Percentiles rank a stretch among this genome's conserved stretches.
Evolutionary conservation across 2,888 invertebrate genomes (phyloP).

Genomic region (Scaptomyza parva): DNA sequence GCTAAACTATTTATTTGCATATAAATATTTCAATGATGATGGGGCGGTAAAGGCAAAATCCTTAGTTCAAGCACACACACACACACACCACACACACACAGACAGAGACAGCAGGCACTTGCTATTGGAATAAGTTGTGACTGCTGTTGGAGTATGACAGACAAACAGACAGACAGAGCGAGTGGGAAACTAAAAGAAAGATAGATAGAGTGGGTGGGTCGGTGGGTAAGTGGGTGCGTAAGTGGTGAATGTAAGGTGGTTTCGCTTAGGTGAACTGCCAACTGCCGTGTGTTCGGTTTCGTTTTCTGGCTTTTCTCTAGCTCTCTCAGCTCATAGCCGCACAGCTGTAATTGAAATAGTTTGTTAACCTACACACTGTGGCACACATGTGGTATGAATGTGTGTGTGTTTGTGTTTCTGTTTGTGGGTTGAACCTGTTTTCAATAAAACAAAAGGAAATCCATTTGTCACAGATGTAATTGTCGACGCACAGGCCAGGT

Average conservation of each 20-base stretch:
- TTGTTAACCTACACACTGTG: conserved; percentile 48
- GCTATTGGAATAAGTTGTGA: conserved; percentile 42
- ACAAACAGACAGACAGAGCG: background rate
- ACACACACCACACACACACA: conserved; percentile 16
- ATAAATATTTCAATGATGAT: conserved; percentile 73
- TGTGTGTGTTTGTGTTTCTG: conserved; percentile 10
- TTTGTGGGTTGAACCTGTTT: conserved; percentile 53
- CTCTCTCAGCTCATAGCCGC: conserved; percentile 18
- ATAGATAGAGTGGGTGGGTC: background rate
- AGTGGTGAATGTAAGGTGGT: background rate
- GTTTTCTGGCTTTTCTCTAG: background rate
- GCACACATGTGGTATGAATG: conserved; percentile 33
- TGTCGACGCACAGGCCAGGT: conserved; percentile 48
- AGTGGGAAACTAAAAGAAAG: background rate
- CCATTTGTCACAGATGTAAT: conserved; percentile 74
- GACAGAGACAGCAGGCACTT: conserved; percentile 32
- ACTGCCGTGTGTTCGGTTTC: conserved; percentile 17
- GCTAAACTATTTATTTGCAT: conserved; percentile 79
- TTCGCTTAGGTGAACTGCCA: conserved; percentile 34
- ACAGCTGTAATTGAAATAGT: conserved; percentile 76
- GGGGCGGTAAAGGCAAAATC: conserved; percentile 34
- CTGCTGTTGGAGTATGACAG: conserved; percentile 12
- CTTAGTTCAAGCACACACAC: conserved; percentile 22
- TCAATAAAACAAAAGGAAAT: conserved; percentile 76
- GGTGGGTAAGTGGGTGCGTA: background rate